Percentiles rank a stretch among this genome's conserved stretches.
Evolutionary conservation across 2,888 invertebrate species (phyloP).

Genomic region (Ethmia dodecea): DNA sequence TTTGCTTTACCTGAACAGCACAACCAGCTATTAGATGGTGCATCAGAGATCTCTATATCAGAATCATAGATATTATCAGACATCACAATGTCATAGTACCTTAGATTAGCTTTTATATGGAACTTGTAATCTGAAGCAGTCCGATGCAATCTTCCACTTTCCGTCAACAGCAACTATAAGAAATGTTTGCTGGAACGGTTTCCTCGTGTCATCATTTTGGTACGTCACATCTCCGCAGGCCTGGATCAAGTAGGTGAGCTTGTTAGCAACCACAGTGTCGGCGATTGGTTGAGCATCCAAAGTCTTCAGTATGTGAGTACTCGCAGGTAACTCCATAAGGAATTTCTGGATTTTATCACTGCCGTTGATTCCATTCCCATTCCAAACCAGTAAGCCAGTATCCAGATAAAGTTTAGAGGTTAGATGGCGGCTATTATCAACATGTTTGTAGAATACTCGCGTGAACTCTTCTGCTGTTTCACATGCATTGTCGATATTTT

Average conservation of each 20-base stretch:
- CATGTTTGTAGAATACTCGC: constrained; percentile 91
- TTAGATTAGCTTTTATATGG: constrained; percentile 34
- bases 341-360: constrained; percentile 91
- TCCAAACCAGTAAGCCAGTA: constrained; percentile 92
- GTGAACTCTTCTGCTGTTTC: constrained; percentile 93
- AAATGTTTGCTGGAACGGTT: constrained; percentile 91
- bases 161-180: constrained; percentile 91
- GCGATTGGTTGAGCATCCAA: constrained; percentile 92
- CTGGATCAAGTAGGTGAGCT: constrained; percentile 89
- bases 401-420: constrained; percentile 90
- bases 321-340: constrained; percentile 87
- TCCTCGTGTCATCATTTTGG: constrained; percentile 72
- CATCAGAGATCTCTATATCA: too few relatives aligned
- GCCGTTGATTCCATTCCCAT: constrained; percentile 91
- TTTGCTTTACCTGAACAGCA: too few relatives aligned
- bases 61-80: too few relatives aligned
- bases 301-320: constrained; percentile 86
- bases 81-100: background rate
- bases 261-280: constrained; percentile 86
- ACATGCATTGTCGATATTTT: constrained; percentile 88
- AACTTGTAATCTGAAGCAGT: constrained; percentile 89
- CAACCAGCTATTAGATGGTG: too few relatives aligned
- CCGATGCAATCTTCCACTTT: constrained; percentile 96
- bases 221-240: constrained; percentile 90
- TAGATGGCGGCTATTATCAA: constrained; percentile 91